Base-by-base conservation (phyloP, 2,797 vertebrate genomes). In the Tauraco hartlaubi region DNA sequence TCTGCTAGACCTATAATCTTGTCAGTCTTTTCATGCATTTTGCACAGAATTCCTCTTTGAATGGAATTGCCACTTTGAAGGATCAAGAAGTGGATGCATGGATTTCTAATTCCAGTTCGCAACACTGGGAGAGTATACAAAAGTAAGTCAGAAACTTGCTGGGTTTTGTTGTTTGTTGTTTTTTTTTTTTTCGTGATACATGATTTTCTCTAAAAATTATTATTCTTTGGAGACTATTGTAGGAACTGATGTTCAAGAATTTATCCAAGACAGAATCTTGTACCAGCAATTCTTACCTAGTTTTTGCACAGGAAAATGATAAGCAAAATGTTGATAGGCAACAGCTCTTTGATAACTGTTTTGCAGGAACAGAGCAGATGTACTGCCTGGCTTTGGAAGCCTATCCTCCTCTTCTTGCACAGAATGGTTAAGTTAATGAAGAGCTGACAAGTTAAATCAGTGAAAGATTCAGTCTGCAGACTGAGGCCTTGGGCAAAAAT, bases 11-110 rank as follows among this genome's bases (percentile, higher is more conserved):
- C 51, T 69, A 29, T 83, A 75, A 72, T 56, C 69, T 91, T 66
- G 48, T 80, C 31, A 26, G 11, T 56, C 28, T 78, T 76, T 87
- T 72, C 9, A 48, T 43, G 23, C 13, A 9, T 94, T 96, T 82
- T 88, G 59, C 75, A 63, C 59, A 98, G 98, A 96, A 96, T 90
- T 76, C 80, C 1, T 92, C 58, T 68, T 59, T 96, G 85, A 94
- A 88, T 5, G 69, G 94, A 72, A 96, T 97, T 88, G 93, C 92
- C 67, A 98, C 82, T 66, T 31, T 97, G 49, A 67, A 92, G 12
- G 87, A 96, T 63, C 71, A 74, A n/a, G 79, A 94, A 49, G 25
- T 92, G 56, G 93, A 93, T 51, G 63, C 80, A 15, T 98, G 98
- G 97, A 78, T 97, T 94, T 97, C 94, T 83, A 74, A 86, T 68